Conservation (phyloP, 2,797 vertebrate genomes). For the Phylloscopus collybita region DNA sequence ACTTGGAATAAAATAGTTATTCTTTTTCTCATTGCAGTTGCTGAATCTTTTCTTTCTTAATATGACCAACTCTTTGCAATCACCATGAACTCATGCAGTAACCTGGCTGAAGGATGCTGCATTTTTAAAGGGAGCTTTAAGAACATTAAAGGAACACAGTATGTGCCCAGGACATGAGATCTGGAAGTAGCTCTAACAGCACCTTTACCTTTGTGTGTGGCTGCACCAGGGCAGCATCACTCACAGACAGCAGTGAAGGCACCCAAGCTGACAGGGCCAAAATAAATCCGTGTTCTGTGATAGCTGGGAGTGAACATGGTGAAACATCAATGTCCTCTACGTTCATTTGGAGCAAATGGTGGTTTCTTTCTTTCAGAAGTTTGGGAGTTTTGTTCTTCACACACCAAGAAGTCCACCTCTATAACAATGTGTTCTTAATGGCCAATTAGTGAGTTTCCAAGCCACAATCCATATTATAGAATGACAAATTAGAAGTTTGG, state of each 20-base stretch:
- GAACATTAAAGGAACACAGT: neutral
- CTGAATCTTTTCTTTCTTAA: neutral
- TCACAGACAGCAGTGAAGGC: neutral
- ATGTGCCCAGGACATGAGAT: neutral
- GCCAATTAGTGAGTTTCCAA: slow-evolving; percentile 25
- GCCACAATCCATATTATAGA: neutral
- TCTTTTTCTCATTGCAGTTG: neutral
- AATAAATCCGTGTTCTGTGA: neutral
- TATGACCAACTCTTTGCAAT: neutral
- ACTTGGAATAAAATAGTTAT: neutral
- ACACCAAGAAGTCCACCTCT: neutral
- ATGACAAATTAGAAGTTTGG: slow-evolving; percentile 25
- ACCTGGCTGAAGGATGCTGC: neutral
- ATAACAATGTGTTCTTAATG: slow-evolving; percentile 19
- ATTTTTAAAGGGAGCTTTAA: neutral
- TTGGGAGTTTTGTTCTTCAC: neutral
- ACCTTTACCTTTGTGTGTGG: neutral
- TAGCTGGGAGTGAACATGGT: neutral
- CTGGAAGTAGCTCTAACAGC: neutral
- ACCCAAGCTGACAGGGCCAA: neutral
- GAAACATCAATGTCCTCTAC: neutral
- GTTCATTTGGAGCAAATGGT: neutral
- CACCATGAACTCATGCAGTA: neutral
- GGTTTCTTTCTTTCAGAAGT: neutral
- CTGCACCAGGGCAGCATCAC: neutral